Conservation (phyloP, 1,140 invertebrate genomes). For the Microvelia longipes region DNA sequence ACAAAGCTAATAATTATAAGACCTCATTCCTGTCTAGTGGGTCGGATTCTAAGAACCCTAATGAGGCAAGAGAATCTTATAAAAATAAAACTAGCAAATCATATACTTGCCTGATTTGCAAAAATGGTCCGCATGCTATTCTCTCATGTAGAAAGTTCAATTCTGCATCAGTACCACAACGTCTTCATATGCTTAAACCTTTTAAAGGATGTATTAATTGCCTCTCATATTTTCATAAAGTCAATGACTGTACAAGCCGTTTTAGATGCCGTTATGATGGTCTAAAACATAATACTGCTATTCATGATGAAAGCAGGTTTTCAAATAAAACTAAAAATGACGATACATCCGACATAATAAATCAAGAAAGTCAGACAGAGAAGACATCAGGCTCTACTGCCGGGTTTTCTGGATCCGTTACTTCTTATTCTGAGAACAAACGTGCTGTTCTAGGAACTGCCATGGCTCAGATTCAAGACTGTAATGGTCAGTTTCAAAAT, state of each 20-base stretch:
- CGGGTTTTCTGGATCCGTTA: neutral
- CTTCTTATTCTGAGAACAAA: neutral
- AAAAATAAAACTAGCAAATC: neutral
- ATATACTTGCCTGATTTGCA: neutral
- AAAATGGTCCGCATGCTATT: neutral
- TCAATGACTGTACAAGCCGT: neutral
- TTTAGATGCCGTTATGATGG: neutral
- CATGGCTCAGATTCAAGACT: neutral
- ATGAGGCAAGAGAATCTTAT: neutral
- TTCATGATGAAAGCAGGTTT: neutral
- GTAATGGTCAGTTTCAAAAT: neutral
- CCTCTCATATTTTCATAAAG: neutral
- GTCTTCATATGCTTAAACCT: slow-evolving; percentile 1
- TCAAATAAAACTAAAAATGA: neutral
- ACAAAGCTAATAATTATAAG: neutral
- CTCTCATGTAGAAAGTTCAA: neutral
- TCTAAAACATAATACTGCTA: neutral
- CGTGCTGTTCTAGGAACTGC: neutral
- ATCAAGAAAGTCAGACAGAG: neutral
- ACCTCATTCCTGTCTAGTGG: neutral
- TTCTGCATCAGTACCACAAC: neutral
- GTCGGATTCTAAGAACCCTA: neutral
- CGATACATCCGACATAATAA: neutral
- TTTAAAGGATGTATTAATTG: neutral
- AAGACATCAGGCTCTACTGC: neutral